Evolutionary conservation across 2,888 invertebrate species (phyloP), one percentile per base, ranked within the genome.

Genomic region (Acanthopleura granulata): DNA sequence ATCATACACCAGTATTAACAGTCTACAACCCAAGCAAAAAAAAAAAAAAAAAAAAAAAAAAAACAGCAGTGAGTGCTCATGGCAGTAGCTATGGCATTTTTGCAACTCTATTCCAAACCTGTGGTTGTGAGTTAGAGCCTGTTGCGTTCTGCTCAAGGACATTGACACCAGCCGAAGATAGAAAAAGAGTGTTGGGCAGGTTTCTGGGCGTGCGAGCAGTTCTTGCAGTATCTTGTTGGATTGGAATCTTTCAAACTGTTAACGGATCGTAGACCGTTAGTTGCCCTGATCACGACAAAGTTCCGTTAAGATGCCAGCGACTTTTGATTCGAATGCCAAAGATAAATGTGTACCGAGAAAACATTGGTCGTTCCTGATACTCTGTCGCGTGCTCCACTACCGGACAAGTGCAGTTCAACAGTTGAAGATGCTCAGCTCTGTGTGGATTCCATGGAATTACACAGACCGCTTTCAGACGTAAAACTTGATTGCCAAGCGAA

Each of bases 401-500:
- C 14, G 18, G 18, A 51, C 14, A 14, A 51, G 18, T n/a, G n/a
- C n/a, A n/a, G n/a, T n/a, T n/a, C n/a, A n/a, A n/a, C n/a, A n/a
- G n/a, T n/a, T n/a, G n/a, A n/a, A n/a, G n/a, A n/a, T n/a, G n/a
- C n/a, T n/a, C n/a, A n/a, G n/a, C n/a, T n/a, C n/a, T n/a, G n/a
- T n/a, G n/a, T n/a, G n/a, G n/a, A n/a, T n/a, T n/a, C n/a, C n/a
- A n/a, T n/a, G n/a, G n/a, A n/a, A n/a, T n/a, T n/a, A n/a, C n/a
- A n/a, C n/a, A n/a, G n/a, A n/a, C n/a, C n/a, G n/a, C n/a, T n/a
- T n/a, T n/a, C n/a, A n/a, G n/a, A n/a, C n/a, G n/a, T 22, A 27
- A 76, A 72, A 74, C 57, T 75, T 4, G 62, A 75, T 76, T 29
- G 76, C 76, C 1, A 79, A 79, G 62, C 3, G 57, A 11, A 77